phyloP scores from a whole-genome alignment of 2,888 invertebrate species.

The Sesamia inferens region DNA sequence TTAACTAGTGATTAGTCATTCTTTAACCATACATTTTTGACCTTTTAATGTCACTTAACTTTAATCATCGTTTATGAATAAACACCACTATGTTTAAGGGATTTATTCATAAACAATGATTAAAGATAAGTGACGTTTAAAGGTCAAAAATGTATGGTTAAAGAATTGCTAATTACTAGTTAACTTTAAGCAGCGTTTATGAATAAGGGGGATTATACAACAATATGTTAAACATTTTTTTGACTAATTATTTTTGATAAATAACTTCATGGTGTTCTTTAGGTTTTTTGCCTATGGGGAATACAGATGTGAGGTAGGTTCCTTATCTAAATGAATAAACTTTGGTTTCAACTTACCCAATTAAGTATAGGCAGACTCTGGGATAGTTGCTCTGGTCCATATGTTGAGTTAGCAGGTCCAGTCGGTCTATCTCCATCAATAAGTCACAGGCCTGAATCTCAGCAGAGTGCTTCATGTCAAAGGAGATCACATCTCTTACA shows the following conservation, averaged over 20 bases:
- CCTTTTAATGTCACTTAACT: no score
- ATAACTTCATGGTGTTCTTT: background rate
- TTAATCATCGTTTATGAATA: no score
- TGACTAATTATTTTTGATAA: background rate
- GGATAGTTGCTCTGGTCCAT: constrained; percentile 97
- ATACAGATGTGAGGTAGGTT: background rate
- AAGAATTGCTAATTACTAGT: no score
- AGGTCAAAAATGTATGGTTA: no score
- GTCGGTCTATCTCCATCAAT: constrained; percentile 98
- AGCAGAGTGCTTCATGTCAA: constrained; percentile 99
- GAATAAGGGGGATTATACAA: no score
- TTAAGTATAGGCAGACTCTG: constrained; percentile 97
- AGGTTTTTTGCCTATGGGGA: background rate
- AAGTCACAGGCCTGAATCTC: constrained; percentile 99
- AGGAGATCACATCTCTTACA: constrained; percentile 96
- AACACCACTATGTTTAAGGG: no score
- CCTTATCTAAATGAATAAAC: background rate
- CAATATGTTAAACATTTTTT: background rate
- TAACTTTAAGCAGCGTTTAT: no score
- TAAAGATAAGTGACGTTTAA: no score
- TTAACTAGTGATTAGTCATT: no score
- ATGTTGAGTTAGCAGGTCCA: constrained; percentile 95
- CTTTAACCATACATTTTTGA: no score
- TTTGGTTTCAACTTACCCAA: constrained; percentile 81
- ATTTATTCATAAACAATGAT: no score